These are phyloP conservation scores for Nesoenas mayeri DNA, from an alignment of 2,113 vertebrate genomes.

Conservation along the genomic window DNA sequence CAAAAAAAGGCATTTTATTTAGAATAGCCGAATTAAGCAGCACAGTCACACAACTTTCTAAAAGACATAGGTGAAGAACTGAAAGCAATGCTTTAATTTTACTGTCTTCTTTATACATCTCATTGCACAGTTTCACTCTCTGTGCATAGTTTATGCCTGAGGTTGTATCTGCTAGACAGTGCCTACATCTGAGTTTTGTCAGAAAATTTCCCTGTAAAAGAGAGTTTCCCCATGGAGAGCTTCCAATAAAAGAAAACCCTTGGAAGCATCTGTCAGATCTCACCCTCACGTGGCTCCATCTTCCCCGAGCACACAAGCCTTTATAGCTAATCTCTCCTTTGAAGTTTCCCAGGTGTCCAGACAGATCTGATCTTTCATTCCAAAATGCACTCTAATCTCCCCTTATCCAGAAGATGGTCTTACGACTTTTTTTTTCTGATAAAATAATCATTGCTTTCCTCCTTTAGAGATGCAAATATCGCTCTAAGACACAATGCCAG, in stretches of 20 bases:
- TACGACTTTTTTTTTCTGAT: neutral
- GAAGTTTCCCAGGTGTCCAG: constrained; percentile 1
- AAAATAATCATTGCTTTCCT: neutral
- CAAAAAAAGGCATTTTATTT: neutral
- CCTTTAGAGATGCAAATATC: neutral
- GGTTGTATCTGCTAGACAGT: neutral
- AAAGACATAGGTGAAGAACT: neutral
- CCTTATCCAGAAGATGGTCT: neutral
- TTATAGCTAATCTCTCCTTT: neutral
- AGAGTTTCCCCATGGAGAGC: neutral
- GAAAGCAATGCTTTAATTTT: neutral
- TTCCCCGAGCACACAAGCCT: neutral
- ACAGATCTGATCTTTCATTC: neutral
- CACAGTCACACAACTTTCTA: neutral
- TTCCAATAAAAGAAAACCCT: constrained; percentile 15
- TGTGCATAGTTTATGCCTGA: neutral
- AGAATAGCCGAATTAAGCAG: neutral
- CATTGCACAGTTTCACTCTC: neutral
- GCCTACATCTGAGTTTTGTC: neutral
- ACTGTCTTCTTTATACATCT: neutral
- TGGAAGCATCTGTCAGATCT: neutral
- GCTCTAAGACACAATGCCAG: neutral
- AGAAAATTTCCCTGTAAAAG: neutral
- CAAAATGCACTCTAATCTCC: neutral
- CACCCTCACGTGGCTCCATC: neutral